Conservation (phyloP, 92 coral and sea anemone genomes). For the Isaurus tuberculatus region DNA sequence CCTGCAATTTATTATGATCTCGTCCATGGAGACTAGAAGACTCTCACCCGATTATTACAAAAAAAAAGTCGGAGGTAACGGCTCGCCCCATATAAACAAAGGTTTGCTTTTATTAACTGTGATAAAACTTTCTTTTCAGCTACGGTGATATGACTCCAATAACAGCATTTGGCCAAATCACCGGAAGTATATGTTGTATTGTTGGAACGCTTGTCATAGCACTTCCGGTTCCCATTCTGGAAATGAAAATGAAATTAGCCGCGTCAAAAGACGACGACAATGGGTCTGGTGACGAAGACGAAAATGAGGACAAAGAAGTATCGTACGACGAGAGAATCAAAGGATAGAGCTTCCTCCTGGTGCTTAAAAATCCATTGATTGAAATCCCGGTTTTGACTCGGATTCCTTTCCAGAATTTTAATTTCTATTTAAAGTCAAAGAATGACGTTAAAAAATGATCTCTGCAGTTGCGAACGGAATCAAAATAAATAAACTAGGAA, state of each 20-base stretch:
- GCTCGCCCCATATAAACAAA: neutral
- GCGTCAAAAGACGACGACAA: slow-evolving; percentile 7
- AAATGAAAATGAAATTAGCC: slow-evolving; percentile 91
- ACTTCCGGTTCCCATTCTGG: slow-evolving; percentile 86
- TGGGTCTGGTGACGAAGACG: slow-evolving; percentile 28
- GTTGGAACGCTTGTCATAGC: slow-evolving; percentile 92
- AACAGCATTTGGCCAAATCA: slow-evolving; percentile 82
- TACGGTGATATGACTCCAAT: slow-evolving; percentile 93
- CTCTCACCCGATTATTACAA: too few species aligned
- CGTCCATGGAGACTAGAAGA: too few species aligned
- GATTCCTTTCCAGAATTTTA: too few species aligned
- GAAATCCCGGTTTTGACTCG: too few species aligned
- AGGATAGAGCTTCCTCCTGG: neutral
- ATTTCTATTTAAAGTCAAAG: too few species aligned
- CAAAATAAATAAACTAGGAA: too few species aligned
- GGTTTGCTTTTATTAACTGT: neutral
- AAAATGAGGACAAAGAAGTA: neutral
- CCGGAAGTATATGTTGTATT: slow-evolving; percentile 88
- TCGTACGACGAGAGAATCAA: neutral
- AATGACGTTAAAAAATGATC: too few species aligned
- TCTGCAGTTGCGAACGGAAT: too few species aligned
- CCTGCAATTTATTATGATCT: too few species aligned
- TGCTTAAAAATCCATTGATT: too few species aligned
- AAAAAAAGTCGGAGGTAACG: too few species aligned
- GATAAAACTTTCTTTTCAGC: slow-evolving; percentile 35